Conservation (phyloP, 2,797 vertebrate genomes). For the Halcyon chelicuti region DNA sequence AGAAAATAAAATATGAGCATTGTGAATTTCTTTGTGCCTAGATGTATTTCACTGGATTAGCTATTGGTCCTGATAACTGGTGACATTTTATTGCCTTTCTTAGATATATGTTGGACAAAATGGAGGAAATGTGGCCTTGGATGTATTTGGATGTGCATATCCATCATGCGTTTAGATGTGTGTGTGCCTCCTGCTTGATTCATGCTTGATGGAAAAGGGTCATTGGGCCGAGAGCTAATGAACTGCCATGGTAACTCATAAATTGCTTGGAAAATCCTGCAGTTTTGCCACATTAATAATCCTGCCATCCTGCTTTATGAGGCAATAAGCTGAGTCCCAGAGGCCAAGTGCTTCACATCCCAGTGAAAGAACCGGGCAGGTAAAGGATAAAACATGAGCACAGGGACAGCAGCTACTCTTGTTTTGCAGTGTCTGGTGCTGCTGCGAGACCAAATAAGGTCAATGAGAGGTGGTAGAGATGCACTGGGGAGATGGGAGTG, state of each 20-base stretch:
- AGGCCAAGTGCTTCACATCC: not conserved
- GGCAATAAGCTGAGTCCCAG: conserved; percentile 28
- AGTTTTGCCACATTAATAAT: conserved; percentile 58
- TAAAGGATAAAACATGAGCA: not conserved
- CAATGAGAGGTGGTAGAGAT: not conserved
- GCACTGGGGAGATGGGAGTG: not conserved
- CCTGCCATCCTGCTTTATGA: conserved; percentile 48
- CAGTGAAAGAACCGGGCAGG: not conserved
- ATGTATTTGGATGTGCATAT: conserved; percentile 7
- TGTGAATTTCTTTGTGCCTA: not conserved
- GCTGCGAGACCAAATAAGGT: not conserved
- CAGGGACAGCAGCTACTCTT: not conserved
- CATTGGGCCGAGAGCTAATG: conserved; percentile 24
- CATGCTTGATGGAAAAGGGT: not conserved
- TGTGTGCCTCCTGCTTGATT: not conserved
- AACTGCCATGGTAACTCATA: conserved; percentile 55
- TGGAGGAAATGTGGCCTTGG: not conserved
- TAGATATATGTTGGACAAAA: not conserved
- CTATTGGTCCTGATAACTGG: not conserved
- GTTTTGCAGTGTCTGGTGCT: not conserved
- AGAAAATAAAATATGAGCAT: not conserved
- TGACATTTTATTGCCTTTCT: not conserved
- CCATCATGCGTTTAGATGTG: not conserved
- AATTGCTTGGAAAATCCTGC: conserved; percentile 43
- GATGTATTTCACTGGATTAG: not conserved